These are phyloP conservation scores for Protaetia brevitarsis DNA, from an alignment of 1,140 invertebrate species.

Conservation along the genomic window DNA sequence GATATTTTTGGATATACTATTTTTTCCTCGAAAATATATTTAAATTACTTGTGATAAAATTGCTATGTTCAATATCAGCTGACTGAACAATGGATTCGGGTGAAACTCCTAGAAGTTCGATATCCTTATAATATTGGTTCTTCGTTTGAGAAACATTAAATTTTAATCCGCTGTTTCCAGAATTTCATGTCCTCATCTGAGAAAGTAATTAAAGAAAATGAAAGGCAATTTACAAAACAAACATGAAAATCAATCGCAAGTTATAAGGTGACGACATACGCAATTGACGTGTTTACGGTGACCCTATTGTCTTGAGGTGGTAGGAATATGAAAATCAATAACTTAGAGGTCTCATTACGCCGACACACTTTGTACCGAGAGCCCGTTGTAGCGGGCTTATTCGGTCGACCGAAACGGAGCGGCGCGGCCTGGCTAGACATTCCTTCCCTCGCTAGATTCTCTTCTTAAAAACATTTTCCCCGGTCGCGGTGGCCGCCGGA, in stretches of 20 bases:
- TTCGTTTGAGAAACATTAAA: no score
- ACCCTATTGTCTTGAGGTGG: slow-evolving; percentile 19
- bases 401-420: background rate
- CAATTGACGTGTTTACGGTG: slow-evolving; percentile 17
- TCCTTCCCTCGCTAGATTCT: background rate
- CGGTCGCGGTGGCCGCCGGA: background rate
- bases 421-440: background rate
- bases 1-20: no score
- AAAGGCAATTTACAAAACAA: background rate
- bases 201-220: no score
- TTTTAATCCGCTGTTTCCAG: no score
- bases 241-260: background rate
- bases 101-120: no score
- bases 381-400: background rate
- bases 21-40: no score
- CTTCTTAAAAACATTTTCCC: background rate
- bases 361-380: background rate
- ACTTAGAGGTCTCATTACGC: slow-evolving; percentile 12
- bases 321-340: slow-evolving; percentile 22
- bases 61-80: no score
- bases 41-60: no score
- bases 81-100: no score
- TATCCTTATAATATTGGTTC: no score
- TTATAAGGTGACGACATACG: background rate
- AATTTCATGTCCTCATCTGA: no score